These are phyloP conservation scores for Pangasius macronema DNA, from an alignment of 2,797 vertebrate species.

Conservation along the genomic window DNA sequence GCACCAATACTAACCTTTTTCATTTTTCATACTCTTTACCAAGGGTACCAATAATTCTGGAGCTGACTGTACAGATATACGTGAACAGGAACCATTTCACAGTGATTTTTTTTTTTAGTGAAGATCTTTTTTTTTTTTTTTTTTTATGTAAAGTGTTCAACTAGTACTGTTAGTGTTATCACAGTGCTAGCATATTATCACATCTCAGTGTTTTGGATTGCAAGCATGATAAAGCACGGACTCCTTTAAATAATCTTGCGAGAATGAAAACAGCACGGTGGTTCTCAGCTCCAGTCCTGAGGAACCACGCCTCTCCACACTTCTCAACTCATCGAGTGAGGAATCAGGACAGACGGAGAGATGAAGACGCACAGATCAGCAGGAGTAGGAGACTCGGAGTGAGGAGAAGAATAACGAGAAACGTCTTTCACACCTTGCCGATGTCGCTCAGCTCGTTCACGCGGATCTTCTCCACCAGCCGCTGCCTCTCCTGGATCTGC, in stretches of 20 bases:
- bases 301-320: conserved; percentile 48
- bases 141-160: neutral
- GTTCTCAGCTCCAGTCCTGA: neutral
- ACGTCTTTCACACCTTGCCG: neutral
- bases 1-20: neutral
- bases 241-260: neutral
- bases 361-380: neutral
- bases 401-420: neutral
- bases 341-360: neutral
- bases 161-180: neutral
- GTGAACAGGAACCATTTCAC: neutral
- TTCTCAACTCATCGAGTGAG: neutral
- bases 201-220: neutral
- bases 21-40: neutral
- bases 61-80: neutral
- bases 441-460: conserved; percentile 70
- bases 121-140: neutral
- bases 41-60: neutral
- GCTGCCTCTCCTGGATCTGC: conserved; percentile 82
- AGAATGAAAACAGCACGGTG: neutral
- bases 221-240: neutral
- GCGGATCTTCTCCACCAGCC: conserved; percentile 72
- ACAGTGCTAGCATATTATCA: neutral
- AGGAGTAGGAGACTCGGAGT: neutral
- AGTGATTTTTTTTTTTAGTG: neutral